These are phyloP conservation scores for Lamellibrachia columna DNA, from an alignment of 2,888 invertebrate genomes.

Conservation along the genomic window DNA sequence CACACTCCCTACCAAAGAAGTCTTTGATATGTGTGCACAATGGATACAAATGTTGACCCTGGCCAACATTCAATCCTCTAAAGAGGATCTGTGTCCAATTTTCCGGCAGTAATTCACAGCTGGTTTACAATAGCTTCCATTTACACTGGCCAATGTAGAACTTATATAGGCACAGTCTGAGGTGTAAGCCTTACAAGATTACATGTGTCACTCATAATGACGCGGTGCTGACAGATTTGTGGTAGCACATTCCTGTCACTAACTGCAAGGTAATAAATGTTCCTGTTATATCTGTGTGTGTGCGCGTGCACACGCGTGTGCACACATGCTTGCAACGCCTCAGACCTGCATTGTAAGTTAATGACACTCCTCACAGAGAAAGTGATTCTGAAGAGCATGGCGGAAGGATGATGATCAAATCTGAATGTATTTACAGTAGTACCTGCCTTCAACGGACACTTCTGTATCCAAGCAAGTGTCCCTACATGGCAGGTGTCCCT, in stretches of 20 bases:
- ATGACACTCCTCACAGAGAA: neutral
- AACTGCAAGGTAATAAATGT: neutral
- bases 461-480: too few species aligned
- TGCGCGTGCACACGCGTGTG: neutral
- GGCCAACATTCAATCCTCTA: neutral
- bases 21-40: neutral
- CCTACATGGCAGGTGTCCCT: too few species aligned
- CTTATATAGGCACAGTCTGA: neutral
- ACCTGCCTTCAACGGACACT: too few species aligned
- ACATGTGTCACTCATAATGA: neutral
- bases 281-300: neutral
- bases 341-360: neutral
- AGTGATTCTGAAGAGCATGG: neutral
- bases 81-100: neutral
- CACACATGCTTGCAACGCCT: neutral
- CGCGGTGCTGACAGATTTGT: neutral
- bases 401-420: neutral
- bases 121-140: conserved; percentile 1
- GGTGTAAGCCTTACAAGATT: neutral
- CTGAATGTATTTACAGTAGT: neutral
- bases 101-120: neutral
- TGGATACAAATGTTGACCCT: neutral
- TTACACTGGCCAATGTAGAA: neutral
- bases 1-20: neutral
- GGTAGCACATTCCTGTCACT: conserved; percentile 3